Conservation (phyloP, 37 sponge, comb jelly and placozoan species). For the Axinella damicornis region DNA sequence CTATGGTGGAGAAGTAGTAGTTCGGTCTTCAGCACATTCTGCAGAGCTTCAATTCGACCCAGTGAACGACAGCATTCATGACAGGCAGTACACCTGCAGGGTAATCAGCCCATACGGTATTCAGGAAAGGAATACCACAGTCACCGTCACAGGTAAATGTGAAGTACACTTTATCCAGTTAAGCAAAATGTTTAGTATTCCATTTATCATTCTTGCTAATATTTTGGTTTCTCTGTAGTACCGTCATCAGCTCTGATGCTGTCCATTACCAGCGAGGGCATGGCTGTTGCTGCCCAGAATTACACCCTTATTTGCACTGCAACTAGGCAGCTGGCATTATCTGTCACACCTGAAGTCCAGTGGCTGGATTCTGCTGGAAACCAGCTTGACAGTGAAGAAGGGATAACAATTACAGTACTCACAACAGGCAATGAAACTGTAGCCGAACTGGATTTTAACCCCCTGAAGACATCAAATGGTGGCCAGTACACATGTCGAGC, state of each 20-base stretch:
- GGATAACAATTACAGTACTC: too few species aligned
- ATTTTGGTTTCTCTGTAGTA: too few species aligned
- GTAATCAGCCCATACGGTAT: slow-evolving; percentile 21
- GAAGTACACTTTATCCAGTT: too few species aligned
- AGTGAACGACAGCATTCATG: slow-evolving; percentile 31
- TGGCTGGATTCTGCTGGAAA: slow-evolving; percentile 8
- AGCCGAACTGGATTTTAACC: too few species aligned
- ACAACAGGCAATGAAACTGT: too few species aligned
- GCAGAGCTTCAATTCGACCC: slow-evolving; percentile 10
- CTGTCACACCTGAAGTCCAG: background rate
- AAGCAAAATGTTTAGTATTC: too few species aligned
- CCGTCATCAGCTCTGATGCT: too few species aligned
- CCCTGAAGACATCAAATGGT: slow-evolving; percentile 8
- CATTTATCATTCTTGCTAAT: too few species aligned
- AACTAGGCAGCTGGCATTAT: background rate
- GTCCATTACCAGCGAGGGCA: too few species aligned
- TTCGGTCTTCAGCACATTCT: background rate
- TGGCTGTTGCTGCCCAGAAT: too few species aligned
- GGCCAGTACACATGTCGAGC: slow-evolving; percentile 7
- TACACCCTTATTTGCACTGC: background rate
- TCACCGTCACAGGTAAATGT: too few species aligned
- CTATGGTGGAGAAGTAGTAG: slow-evolving; percentile 4
- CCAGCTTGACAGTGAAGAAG: slow-evolving; percentile 2
- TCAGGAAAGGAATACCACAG: too few species aligned
- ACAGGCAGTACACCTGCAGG: slow-evolving; percentile 19